Evolutionary conservation across 2,797 vertebrate species (phyloP), one percentile per base, ranked within the genome.

Genomic region (Chloroceryle inda): DNA sequence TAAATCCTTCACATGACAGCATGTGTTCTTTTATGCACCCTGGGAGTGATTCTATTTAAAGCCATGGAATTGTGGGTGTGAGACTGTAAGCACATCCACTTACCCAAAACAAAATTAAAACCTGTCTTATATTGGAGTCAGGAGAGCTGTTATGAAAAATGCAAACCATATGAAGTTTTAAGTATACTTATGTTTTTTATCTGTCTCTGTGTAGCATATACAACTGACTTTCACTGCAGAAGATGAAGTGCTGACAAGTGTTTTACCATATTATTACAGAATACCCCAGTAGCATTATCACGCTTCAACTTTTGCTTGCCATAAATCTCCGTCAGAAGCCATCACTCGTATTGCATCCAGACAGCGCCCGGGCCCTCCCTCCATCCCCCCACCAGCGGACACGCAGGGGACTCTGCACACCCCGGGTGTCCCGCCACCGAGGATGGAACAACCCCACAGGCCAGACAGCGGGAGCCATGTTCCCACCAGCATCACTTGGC

Each of bases 231-330:
- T 90, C 81, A 85, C 64, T 95, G 92, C 75, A 83, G 68, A 79
- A 83, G 29, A 94, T 91, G 91, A 94, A 91, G 96, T 85, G 88
- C 71, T 92, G 92, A 95, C 96, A 97, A 96, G 92, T 89, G 94
- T 95, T 96, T 96, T 95, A 96, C 95, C 94, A 85, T 92, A 91
- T 96, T 96, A 96, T 95, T 96, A 96, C 93, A 95, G 96, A 97
- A 95, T 93, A 95, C 95, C 83, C 92, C 95, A 87, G 96, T 88
- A 96, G 96, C 96, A 96, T 93, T 95, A 96, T 92, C 91, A 90
- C 95, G 95, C 95, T 96, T 81, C 80, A 88, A 4, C 80, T 93
- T 94, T 94, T 76, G 68, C 96, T 92, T 42, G 93, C 92, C 95
- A 95, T 96, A 96, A 96, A 97, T 96, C 96, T 95, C 77, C 74